Evolutionary conservation across 2,888 invertebrate species (phyloP).

Genomic region (Venusia cambrica): DNA sequence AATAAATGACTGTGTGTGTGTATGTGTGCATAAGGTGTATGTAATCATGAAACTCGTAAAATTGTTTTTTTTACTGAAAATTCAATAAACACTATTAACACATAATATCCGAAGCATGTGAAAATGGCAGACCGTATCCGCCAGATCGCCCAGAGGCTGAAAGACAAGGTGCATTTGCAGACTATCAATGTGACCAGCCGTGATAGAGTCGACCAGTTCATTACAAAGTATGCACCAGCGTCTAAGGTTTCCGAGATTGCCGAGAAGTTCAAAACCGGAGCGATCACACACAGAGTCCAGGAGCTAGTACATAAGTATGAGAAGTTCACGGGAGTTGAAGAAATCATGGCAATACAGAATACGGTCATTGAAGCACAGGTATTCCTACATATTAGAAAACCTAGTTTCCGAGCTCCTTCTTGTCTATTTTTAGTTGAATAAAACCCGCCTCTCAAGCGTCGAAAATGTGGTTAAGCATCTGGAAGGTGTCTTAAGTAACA

Average conservation of each 20-base stretch:
- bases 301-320: conserved; percentile 84
- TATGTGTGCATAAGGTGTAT: too few relatives aligned
- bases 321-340: conserved; percentile 88
- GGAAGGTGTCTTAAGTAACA: too few relatives aligned
- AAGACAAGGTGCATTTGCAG: conserved; percentile 56
- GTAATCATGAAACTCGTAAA: too few relatives aligned
- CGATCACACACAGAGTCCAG: conserved; percentile 55
- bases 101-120: conserved; percentile 51
- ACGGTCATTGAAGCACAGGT: conserved; percentile 86
- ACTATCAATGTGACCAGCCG: conserved; percentile 46
- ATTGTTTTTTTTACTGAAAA: too few relatives aligned
- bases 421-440: too few relatives aligned
- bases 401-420: too few relatives aligned
- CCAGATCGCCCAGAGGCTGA: conserved; percentile 58
- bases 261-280: conserved; percentile 60
- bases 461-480: too few relatives aligned
- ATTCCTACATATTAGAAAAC: conserved; percentile 8
- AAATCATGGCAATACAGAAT: conserved; percentile 87
- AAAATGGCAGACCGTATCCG: conserved; percentile 70
- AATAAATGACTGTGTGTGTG: too few relatives aligned
- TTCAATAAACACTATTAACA: conserved; percentile 28
- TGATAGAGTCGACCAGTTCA: conserved; percentile 62
- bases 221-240: conserved; percentile 62
- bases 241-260: conserved; percentile 59
- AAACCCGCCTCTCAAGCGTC: too few relatives aligned